Conservation (phyloP, 1,140 invertebrate species). For the Aplysia californica region DNA sequence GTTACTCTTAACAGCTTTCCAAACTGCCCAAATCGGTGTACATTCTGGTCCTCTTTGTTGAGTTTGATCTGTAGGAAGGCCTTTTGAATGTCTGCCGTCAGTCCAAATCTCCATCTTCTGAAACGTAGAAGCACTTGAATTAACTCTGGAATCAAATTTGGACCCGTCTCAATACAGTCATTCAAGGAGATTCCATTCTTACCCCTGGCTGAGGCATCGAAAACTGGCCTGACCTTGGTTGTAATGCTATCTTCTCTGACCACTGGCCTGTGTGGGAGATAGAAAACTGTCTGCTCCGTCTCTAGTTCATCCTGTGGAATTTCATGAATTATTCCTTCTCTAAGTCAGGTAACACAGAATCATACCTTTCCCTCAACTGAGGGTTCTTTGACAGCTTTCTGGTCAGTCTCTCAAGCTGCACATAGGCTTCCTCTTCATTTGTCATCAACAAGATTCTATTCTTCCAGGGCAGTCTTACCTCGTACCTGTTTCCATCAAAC, state of each 20-base stretch:
- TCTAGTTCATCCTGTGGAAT: neutral
- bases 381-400: neutral
- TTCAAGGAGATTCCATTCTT: neutral
- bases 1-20: neutral
- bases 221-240: neutral
- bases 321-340: constrained; percentile 6
- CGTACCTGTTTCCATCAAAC: neutral
- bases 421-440: neutral
- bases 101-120: neutral
- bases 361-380: neutral
- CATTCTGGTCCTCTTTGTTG: neutral
- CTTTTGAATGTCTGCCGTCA: neutral
- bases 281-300: neutral
- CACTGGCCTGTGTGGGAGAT: neutral
- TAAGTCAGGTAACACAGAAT: neutral
- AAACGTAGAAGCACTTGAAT: neutral
- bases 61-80: neutral
- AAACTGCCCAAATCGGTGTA: neutral
- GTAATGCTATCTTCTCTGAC: neutral
- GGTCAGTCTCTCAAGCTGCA: neutral
- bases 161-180: neutral
- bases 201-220: neutral
- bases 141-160: constrained; percentile 1
- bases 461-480: neutral
- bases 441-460: neutral